These are phyloP conservation scores for Standfussiana lucernea DNA, from an alignment of 2,888 invertebrate species.

Conservation along the genomic window DNA sequence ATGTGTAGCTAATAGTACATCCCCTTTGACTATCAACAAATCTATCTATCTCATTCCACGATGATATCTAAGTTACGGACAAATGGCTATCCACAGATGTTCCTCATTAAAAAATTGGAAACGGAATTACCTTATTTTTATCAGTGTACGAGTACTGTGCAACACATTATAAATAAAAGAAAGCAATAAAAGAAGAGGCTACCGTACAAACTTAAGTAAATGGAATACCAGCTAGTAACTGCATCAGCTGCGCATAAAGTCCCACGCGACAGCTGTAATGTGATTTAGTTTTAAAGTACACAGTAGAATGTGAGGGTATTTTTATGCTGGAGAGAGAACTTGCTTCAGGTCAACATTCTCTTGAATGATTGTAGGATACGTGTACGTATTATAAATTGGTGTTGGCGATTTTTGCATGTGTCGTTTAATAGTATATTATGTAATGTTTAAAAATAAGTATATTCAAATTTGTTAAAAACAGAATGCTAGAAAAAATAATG, in stretches of 20 bases:
- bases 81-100: background rate
- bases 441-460: background rate
- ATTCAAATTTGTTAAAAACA: background rate
- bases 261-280: slow-evolving; percentile 35
- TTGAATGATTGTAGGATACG: background rate
- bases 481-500: background rate
- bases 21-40: background rate
- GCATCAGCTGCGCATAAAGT: slow-evolving; percentile 32
- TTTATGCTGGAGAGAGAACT: slow-evolving; percentile 13
- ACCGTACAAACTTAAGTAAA: slow-evolving; percentile 35
- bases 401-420: background rate
- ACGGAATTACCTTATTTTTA: slow-evolving; percentile 15
- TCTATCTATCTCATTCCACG: background rate
- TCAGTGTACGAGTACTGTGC: slow-evolving; percentile 6
- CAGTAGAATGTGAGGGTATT: slow-evolving; percentile 26
- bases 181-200: slow-evolving; percentile 20
- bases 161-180: slow-evolving; percentile 22
- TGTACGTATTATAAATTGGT: slow-evolving; percentile 2
- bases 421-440: background rate
- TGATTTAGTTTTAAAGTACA: slow-evolving; percentile 43
- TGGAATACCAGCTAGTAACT: slow-evolving; percentile 39
- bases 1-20: background rate
- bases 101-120: background rate
- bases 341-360: background rate
- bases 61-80: background rate